phyloP scores from a whole-genome alignment of 2,113 vertebrate species.

The Callopanchax toddi region DNA sequence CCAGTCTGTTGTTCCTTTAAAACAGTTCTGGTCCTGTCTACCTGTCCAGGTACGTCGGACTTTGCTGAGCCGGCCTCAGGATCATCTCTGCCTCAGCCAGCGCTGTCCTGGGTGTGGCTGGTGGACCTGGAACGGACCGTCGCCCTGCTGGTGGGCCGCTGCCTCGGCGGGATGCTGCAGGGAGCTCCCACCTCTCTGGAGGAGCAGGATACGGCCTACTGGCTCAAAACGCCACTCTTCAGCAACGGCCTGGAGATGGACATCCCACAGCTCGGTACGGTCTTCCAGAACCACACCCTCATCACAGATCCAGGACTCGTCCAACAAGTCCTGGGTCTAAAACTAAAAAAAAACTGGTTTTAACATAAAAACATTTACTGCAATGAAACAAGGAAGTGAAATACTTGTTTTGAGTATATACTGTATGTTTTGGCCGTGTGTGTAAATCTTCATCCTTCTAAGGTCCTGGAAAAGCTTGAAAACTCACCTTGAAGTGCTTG shows the following conservation, averaged over 20 bases:
- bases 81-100: constrained; percentile 82
- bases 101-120: constrained; percentile 95
- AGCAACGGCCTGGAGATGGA: constrained; percentile 95
- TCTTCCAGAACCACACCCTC: no score
- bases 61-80: constrained; percentile 85
- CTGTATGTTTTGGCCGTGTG: no score
- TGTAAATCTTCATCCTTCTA: no score
- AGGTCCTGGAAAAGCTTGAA: no score
- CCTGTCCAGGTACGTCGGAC: constrained; percentile 83
- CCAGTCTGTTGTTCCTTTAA: not conserved
- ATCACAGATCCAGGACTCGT: no score
- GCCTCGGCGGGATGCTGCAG: constrained; percentile 97
- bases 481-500: no score
- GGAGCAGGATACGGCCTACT: constrained; percentile 93
- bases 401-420: no score
- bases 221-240: constrained; percentile 94
- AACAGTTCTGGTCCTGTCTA: not conserved
- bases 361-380: no score
- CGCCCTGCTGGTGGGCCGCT: constrained; percentile 91
- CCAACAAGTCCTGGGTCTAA: no score
- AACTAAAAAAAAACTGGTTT: no score
- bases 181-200: constrained; percentile 88
- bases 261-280: constrained; percentile 88
- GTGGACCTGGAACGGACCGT: constrained; percentile 95
- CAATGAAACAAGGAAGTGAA: no score